Percentiles rank a stretch among this genome's conserved stretches.
Evolutionary conservation across 2,888 invertebrate species (phyloP).

Genomic region (Odiellus spinosus): DNA sequence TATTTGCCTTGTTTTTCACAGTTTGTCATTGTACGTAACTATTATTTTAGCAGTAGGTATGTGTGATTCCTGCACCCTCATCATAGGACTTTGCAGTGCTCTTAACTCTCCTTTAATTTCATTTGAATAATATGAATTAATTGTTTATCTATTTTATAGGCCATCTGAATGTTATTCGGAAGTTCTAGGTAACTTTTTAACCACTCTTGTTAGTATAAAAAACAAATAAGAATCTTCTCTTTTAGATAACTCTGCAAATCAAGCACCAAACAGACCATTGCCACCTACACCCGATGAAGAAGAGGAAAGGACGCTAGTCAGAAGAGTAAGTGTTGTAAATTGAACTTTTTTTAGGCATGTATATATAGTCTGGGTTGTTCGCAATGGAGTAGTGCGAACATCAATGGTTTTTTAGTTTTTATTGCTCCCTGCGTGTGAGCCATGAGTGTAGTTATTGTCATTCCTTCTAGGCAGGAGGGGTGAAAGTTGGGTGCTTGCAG

Average conservation of each 20-base stretch:
- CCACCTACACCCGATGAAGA: constrained; percentile 34
- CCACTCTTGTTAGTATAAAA: constrained; percentile 28
- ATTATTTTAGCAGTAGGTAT: too few relatives aligned
- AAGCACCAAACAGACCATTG: constrained; percentile 55
- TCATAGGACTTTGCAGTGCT: constrained; percentile 5
- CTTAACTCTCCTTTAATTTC: too few relatives aligned
- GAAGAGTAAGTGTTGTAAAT: constrained; percentile 78
- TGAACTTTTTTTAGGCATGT: background rate
- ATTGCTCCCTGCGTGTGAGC: too few relatives aligned
- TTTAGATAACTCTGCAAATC: constrained; percentile 7
- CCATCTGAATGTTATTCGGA: constrained; percentile 26
- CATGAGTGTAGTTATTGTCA: too few relatives aligned
- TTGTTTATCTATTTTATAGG: constrained; percentile 22
- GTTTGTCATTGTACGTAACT: too few relatives aligned
- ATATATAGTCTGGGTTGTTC: too few relatives aligned
- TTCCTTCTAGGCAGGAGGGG: too few relatives aligned
- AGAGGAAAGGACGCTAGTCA: constrained; percentile 76
- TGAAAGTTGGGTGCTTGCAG: too few relatives aligned
- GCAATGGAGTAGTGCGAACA: too few relatives aligned
- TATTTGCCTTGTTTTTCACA: too few relatives aligned
- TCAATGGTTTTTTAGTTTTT: too few relatives aligned
- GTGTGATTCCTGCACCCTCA: background rate
- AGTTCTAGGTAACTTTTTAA: constrained; percentile 30
- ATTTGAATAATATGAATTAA: too few relatives aligned
- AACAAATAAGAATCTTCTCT: background rate